A percentile compares a stretch with the other conserved stretches of the same genome.
These are phyloP conservation scores for Clamator glandarius DNA, from an alignment of 2,797 vertebrate species.

Conservation along the genomic window DNA sequence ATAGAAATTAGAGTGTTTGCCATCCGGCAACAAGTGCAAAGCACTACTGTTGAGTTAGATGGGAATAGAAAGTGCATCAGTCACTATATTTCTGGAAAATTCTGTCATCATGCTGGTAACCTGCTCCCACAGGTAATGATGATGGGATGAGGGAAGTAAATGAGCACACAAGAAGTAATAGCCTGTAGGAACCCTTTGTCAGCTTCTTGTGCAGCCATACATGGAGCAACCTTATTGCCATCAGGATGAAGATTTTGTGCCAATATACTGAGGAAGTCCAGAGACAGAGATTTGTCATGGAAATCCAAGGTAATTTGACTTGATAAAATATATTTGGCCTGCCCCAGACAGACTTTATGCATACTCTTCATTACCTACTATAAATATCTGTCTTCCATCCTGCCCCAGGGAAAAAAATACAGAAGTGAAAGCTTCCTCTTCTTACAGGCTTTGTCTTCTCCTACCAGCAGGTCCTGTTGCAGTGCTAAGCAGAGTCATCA, in stretches of 20 bases:
- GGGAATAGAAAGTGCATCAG: neutral
- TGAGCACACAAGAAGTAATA: neutral
- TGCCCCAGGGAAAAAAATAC: neutral
- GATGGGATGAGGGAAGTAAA: neutral
- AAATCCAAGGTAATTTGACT: constrained; percentile 34
- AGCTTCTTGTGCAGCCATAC: neutral
- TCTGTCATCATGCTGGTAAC: constrained; percentile 13
- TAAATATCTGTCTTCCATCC: constrained; percentile 30
- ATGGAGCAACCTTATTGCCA: neutral
- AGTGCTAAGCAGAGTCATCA: neutral
- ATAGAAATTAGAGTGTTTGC: neutral
- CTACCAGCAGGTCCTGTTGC: neutral
- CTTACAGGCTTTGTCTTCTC: neutral
- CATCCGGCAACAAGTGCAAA: neutral
- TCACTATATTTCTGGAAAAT: constrained; percentile 26
- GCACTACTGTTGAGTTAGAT: neutral
- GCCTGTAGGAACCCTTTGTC: neutral
- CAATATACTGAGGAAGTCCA: neutral
- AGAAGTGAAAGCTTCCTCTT: neutral
- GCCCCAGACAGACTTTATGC: constrained; percentile 3
- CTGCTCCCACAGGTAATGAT: neutral
- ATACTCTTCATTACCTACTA: neutral
- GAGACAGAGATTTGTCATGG: constrained; percentile 12
- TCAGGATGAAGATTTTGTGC: constrained; percentile 24
- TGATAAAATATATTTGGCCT: constrained; percentile 17